These are phyloP conservation scores for Arion vulgaris DNA, from an alignment of 1,140 invertebrate species.

Conservation along the genomic window DNA sequence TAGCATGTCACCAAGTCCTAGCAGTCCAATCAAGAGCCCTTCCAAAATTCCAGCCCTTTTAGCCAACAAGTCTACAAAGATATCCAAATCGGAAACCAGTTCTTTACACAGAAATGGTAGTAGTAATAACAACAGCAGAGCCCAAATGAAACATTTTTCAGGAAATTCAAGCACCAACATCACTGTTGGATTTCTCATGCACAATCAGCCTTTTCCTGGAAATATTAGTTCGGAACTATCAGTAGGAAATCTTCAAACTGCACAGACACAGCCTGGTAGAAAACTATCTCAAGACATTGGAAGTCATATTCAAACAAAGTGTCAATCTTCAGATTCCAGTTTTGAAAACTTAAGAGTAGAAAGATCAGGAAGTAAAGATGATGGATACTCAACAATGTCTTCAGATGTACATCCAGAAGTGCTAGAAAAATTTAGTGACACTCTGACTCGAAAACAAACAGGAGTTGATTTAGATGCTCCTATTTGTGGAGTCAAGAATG, in stretches of 20 bases:
- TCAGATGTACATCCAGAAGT: conserved; percentile 81
- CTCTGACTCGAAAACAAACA: conserved; percentile 28
- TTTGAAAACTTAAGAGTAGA: conserved; percentile 59
- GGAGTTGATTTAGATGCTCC: background rate
- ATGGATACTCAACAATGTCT: conserved; percentile 92
- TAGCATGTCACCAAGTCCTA: background rate
- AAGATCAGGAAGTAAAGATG: conserved; percentile 82
- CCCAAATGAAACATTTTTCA: background rate
- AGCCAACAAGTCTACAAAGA: conserved; percentile 42
- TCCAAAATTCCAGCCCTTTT: conserved; percentile 52
- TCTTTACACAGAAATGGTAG: background rate
- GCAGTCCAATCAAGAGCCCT: conserved; percentile 1
- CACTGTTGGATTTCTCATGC: conserved; percentile 26
- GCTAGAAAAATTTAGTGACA: conserved; percentile 58
- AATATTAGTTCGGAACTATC: background rate
- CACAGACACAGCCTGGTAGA: background rate
- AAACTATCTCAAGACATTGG: conserved; percentile 11
- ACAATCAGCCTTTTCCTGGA: background rate
- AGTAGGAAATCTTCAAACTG: conserved; percentile 8
- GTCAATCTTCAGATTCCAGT: conserved; percentile 57
- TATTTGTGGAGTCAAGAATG: background rate
- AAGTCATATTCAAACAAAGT: conserved; percentile 40
- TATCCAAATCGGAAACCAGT: conserved; percentile 23
- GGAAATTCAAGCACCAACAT: conserved; percentile 13
- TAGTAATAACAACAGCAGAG: conserved; percentile 1